phyloP scores from a whole-genome alignment of 1,140 invertebrate genomes.

The Hermetia illucens region DNA sequence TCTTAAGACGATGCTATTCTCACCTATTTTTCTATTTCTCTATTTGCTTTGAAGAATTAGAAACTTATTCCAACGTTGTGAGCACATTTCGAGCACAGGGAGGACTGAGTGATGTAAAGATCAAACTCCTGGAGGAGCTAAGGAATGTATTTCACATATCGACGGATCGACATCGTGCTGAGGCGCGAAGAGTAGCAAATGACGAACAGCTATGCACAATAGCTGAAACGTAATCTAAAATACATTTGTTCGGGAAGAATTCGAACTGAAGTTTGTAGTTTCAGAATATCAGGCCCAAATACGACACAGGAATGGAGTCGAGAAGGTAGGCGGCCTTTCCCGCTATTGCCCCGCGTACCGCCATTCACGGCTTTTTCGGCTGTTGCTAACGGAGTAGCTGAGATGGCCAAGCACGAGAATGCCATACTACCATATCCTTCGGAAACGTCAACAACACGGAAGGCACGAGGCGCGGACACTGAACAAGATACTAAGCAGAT shows the following conservation, averaged over 20 bases:
- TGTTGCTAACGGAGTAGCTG: constrained; percentile 56
- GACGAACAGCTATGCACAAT: constrained; percentile 79
- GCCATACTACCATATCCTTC: constrained; percentile 29
- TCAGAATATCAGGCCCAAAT: constrained; percentile 63
- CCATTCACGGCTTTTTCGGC: constrained; percentile 72
- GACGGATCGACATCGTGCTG: constrained; percentile 76
- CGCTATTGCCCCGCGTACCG: constrained; percentile 62
- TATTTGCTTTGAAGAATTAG: constrained; percentile 56
- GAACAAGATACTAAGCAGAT: constrained; percentile 10
- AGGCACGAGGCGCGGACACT: constrained; percentile 8
- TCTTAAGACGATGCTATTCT: constrained; percentile 1
- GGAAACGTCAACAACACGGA: constrained; percentile 16
- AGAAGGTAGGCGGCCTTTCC: constrained; percentile 68
- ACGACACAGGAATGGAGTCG: constrained; percentile 71
- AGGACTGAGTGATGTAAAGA: constrained; percentile 66
- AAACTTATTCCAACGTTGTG: constrained; percentile 78
- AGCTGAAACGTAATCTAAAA: constrained; percentile 60
- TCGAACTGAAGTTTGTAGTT: constrained; percentile 12
- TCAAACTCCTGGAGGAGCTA: constrained; percentile 68
- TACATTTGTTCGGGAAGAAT: no score
- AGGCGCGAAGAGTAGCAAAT: constrained; percentile 77
- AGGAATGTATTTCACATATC: constrained; percentile 71
- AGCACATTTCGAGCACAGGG: constrained; percentile 86
- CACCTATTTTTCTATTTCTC: constrained; percentile 10
- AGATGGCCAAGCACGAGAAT: constrained; percentile 33